Evolutionary conservation across 92 coral and sea anemone species (phyloP), one percentile per base, ranked within the genome.

Genomic region (Muricea muricata): DNA sequence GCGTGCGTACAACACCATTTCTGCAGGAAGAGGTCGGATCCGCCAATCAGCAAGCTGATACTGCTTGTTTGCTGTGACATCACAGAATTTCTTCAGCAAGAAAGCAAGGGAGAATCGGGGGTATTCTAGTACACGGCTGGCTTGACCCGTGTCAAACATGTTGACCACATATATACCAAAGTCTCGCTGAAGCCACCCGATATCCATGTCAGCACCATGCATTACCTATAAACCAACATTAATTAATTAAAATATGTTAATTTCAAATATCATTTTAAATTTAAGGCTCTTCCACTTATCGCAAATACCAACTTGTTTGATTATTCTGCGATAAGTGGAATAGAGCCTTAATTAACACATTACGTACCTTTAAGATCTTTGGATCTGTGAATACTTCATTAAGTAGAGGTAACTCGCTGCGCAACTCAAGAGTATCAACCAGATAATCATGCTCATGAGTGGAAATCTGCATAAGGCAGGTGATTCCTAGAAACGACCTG

Each of bases 91-190:
- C 92, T 93, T 91, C 42, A 95, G 91, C 73, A 95, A 92, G 88
- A 82, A 92, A 12, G 97, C 97, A 24, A 93, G 84, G 65, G 98
- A 95, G 75, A 86, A 89, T 65, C 90, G 86, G 65, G 70, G 96
- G 32, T 90, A 92, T 67, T 87, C 91, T 5, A 95, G 87, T 10
- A 95, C 96, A 26, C 98, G 88, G 5, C 96, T 79, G 2, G 98
- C 98, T 80, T 95, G 98, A 47, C 98, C 98, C 2, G 98, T 95
- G 84, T 95, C 98, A 68, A 95, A 95, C 98, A 95, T 93, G 88
- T 95, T 93, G 31, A 95, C 98, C 20, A 95, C 94, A 60, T 95
- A 95, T 52, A 95, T 75, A 50, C 98, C 98, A 90, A 95, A 95
- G 85, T 95, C 98, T 34, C 97, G 84, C 74, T 95, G 98, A 18